These are phyloP conservation scores for Drosophila nr. fundita DNA, from an alignment of 2,888 invertebrate species.

Conservation along the genomic window DNA sequence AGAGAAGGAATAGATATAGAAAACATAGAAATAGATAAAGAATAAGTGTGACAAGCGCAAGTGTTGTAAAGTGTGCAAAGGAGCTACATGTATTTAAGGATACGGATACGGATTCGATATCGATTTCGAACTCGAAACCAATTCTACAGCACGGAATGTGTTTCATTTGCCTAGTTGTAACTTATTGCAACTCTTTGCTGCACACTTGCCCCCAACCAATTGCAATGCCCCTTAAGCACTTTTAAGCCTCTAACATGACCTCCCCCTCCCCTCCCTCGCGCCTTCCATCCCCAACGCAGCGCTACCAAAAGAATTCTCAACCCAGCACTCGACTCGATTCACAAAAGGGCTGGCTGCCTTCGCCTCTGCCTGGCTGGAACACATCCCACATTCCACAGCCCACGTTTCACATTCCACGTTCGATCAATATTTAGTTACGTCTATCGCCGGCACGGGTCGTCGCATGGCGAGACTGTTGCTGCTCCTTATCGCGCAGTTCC, in stretches of 20 bases:
- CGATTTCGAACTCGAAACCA: background rate
- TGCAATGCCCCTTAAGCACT: constrained; percentile 52
- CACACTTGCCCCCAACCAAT: constrained; percentile 39
- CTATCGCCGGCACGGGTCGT: constrained; percentile 83
- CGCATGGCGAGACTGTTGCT: constrained; percentile 87
- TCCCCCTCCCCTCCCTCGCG: constrained; percentile 43
- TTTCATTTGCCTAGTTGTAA: constrained; percentile 33
- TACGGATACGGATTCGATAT: background rate
- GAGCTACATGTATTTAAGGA: constrained; percentile 6
- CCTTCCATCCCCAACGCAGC: background rate
- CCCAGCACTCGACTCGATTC: constrained; percentile 42
- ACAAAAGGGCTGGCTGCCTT: constrained; percentile 1
- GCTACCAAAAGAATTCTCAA: constrained; percentile 14
- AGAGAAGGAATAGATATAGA: constrained; percentile 8
- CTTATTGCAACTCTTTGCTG: constrained; percentile 14
- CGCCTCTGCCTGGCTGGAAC: constrained; percentile 21
- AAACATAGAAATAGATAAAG: background rate
- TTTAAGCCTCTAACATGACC: constrained; percentile 75
- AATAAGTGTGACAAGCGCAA: constrained; percentile 17
- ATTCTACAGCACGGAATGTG: constrained; percentile 49
- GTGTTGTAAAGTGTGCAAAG: constrained; percentile 6
- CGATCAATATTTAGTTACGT: constrained; percentile 75
- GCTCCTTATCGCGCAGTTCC: constrained; percentile 90
- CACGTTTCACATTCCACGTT: constrained; percentile 2
- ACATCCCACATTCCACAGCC: constrained; percentile 15